phyloP scores from a whole-genome alignment of 2,113 vertebrate genomes.

The Dicerorhinus sumatrensis region DNA sequence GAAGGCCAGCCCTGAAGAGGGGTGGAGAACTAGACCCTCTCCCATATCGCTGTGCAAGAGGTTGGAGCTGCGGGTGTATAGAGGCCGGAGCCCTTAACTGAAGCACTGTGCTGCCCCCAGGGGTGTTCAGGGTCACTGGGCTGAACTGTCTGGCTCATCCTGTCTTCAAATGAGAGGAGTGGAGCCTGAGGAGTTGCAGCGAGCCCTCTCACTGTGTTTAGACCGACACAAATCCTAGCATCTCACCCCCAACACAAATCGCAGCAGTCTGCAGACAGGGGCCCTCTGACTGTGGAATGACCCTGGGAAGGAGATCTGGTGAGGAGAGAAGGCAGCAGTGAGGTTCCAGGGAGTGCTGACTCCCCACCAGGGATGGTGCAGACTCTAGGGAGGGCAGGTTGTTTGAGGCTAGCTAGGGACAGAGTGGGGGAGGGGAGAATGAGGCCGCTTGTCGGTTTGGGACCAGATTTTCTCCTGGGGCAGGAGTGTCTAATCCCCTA shows the following conservation, averaged over 20 bases:
- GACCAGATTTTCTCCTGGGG: constrained; percentile 78
- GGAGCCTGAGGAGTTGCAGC: background rate
- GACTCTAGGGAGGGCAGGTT: constrained; percentile 49
- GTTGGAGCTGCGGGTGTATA: background rate
- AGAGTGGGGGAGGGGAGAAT: constrained; percentile 62
- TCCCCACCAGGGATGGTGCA: constrained; percentile 47
- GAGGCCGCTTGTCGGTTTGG: constrained; percentile 64
- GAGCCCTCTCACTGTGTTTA: constrained; percentile 11
- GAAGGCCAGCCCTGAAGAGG: background rate
- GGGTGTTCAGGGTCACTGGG: background rate
- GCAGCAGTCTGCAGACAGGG: background rate
- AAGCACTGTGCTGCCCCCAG: background rate
- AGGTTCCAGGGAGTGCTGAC: background rate
- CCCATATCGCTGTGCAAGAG: background rate
- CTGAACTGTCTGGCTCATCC: constrained; percentile 18
- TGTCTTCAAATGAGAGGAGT: background rate
- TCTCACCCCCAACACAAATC: background rate
- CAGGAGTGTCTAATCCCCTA: constrained; percentile 79
- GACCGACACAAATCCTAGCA: background rate
- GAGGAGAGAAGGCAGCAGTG: background rate
- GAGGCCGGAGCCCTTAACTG: background rate
- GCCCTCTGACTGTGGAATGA: background rate
- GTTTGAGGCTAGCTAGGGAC: background rate
- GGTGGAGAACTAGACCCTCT: background rate
- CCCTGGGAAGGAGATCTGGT: background rate